A percentile compares a stretch with the other conserved stretches of the same genome.
phyloP scores from a whole-genome alignment of 2,113 vertebrate genomes.

The Carettochelys insculpta region DNA sequence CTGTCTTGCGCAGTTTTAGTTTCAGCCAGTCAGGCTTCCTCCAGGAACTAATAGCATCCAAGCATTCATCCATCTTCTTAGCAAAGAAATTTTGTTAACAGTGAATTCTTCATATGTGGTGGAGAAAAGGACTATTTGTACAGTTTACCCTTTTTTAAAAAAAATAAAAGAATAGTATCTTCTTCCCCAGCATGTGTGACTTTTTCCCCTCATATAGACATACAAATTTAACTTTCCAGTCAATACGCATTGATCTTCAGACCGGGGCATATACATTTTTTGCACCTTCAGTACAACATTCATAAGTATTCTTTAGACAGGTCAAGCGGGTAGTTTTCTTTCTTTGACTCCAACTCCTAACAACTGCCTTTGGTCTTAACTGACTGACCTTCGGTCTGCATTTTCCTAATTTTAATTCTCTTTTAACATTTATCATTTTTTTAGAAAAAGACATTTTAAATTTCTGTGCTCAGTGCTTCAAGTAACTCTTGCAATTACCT shows the following conservation, averaged over 20 bases:
- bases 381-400: background rate
- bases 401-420: background rate
- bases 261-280: background rate
- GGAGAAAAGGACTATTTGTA: background rate
- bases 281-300: background rate
- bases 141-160: too few species aligned
- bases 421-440: background rate
- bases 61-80: background rate
- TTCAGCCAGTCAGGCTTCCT: background rate
- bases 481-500: slow-evolving; percentile 14
- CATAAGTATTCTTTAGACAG: background rate
- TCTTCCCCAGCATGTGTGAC: background rate
- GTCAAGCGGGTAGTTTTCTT: background rate
- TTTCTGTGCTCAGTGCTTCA: slow-evolving; percentile 1
- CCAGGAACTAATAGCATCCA: background rate
- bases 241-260: background rate
- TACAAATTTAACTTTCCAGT: background rate
- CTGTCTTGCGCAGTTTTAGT: background rate
- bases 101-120: background rate
- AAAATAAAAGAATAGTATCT: background rate
- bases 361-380: background rate
- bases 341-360: background rate
- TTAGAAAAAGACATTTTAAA: background rate
- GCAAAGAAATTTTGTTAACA: too few species aligned
- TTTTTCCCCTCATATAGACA: too few species aligned